Percentiles rank a stretch among this genome's conserved stretches.
phyloP scores from a whole-genome alignment of 1,140 invertebrate genomes.

The Lepidurus arcticus region DNA sequence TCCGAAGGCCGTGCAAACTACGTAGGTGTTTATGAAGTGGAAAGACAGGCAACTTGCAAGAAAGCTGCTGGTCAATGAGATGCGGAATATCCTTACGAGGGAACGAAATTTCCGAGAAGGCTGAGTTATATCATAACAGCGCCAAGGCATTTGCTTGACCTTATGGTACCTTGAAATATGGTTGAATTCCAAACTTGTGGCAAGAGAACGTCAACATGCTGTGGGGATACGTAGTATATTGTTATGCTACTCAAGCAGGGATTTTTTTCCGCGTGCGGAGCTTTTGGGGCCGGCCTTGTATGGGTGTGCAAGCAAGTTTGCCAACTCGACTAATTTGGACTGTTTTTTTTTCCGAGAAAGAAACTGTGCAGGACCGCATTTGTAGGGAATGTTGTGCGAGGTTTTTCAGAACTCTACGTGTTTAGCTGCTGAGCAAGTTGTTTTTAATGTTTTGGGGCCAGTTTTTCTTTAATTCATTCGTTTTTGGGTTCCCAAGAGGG shows the following conservation, averaged over 20 bases:
- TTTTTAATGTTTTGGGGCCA: not conserved
- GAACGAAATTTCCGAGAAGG: too few species aligned
- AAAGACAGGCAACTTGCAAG: not conserved
- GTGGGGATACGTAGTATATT: not conserved
- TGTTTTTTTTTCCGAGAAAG: not conserved
- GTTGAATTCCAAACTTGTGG: too few species aligned
- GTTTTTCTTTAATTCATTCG: not conserved
- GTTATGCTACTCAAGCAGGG: not conserved
- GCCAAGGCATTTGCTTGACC: too few species aligned
- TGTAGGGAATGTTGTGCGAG: not conserved
- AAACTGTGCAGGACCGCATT: not conserved
- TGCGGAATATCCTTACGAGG: not conserved
- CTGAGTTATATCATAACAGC: too few species aligned
- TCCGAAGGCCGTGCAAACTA: not conserved
- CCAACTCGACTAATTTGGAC: not conserved
- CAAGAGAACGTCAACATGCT: too few species aligned
- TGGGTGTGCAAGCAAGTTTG: not conserved
- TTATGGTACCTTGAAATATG: too few species aligned
- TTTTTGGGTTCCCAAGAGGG: not conserved
- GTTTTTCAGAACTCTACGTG: not conserved
- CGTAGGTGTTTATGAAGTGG: not conserved
- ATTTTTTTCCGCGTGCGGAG: not conserved
- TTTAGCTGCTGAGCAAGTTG: not conserved
- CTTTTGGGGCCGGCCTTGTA: not conserved
- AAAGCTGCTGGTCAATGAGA: not conserved